phyloP scores from a whole-genome alignment of 2,113 vertebrate species.

The Polypterus senegalus region DNA sequence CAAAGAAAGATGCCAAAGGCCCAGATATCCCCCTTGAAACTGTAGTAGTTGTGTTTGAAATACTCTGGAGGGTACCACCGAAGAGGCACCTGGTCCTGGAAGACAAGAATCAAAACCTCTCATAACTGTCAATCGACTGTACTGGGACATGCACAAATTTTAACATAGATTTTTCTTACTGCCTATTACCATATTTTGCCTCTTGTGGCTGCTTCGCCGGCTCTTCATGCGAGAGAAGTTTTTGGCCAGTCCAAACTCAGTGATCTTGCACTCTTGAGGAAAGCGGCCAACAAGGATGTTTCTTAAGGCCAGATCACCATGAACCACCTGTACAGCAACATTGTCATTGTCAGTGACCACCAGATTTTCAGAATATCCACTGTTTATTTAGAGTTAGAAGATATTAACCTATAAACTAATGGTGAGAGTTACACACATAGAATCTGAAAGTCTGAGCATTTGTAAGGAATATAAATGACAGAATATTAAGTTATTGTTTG shows the following conservation, averaged over 20 bases:
- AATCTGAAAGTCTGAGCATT: too few relatives aligned
- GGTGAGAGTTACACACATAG: too few relatives aligned
- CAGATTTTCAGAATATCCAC: too few relatives aligned
- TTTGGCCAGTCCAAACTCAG: conserved; percentile 42
- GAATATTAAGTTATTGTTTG: too few relatives aligned
- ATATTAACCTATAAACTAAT: too few relatives aligned
- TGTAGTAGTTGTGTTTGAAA: conserved; percentile 50
- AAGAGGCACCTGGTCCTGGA: conserved; percentile 43
- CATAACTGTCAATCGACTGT: neutral
- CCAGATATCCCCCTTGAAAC: conserved; percentile 55
- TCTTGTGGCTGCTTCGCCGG: conserved; percentile 28
- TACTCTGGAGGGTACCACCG: conserved; percentile 61
- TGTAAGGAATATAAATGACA: too few relatives aligned
- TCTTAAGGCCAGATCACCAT: conserved; percentile 46
- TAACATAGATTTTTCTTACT: too few relatives aligned
- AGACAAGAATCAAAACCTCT: neutral
- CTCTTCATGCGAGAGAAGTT: conserved; percentile 28
- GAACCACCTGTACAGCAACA: conserved; percentile 32
- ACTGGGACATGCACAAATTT: neutral
- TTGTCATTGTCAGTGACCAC: too few relatives aligned
- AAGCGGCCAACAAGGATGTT: conserved; percentile 46
- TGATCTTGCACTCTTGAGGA: conserved; percentile 46
- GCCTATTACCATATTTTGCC: conserved; percentile 14
- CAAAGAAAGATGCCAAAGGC: conserved; percentile 52
- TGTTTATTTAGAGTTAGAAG: too few relatives aligned